These are phyloP conservation scores for Cartodere bifasciata DNA, from an alignment of 2,888 invertebrate species.

Conservation along the genomic window DNA sequence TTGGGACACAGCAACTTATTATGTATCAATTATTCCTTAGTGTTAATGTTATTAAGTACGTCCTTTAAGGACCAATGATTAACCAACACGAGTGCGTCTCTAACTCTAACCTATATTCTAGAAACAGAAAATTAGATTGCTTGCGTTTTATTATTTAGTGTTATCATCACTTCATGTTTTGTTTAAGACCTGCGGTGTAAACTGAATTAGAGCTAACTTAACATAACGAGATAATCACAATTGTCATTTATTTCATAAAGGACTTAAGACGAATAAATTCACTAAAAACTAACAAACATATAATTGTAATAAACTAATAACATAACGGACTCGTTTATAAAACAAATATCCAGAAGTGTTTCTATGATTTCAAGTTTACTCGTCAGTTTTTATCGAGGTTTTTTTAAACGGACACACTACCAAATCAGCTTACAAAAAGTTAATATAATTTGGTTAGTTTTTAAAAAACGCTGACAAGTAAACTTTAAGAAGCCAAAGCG, in stretches of 20 bases:
- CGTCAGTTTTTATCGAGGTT: no score
- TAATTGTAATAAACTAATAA: conserved; percentile 33
- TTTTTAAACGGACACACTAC: no score
- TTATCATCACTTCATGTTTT: conserved; percentile 17
- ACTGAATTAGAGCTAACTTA: conserved; percentile 27
- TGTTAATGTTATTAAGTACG: conserved; percentile 22
- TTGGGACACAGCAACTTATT: conserved; percentile 36
- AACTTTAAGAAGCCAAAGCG: no score
- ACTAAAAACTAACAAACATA: conserved; percentile 37
- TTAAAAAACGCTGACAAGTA: no score
- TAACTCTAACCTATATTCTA: conserved; percentile 15
- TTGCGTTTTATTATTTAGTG: conserved; percentile 14
- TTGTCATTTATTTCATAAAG: conserved; percentile 25
- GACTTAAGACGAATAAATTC: conserved; percentile 29
- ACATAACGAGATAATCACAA: conserved; percentile 30
- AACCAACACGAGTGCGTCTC: conserved; percentile 22
- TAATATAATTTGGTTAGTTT: no score
- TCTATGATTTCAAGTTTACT: no score
- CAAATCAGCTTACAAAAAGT: no score
- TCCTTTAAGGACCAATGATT: conserved; percentile 17
- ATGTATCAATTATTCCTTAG: conserved; percentile 23
- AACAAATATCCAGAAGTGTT: conserved; percentile 22
- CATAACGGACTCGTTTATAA: conserved; percentile 31
- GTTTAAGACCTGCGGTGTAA: conserved; percentile 24
- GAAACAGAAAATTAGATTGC: conserved; percentile 17